These are phyloP conservation scores for Volucella inanis DNA, from an alignment of 2,888 invertebrate species.

Conservation along the genomic window DNA sequence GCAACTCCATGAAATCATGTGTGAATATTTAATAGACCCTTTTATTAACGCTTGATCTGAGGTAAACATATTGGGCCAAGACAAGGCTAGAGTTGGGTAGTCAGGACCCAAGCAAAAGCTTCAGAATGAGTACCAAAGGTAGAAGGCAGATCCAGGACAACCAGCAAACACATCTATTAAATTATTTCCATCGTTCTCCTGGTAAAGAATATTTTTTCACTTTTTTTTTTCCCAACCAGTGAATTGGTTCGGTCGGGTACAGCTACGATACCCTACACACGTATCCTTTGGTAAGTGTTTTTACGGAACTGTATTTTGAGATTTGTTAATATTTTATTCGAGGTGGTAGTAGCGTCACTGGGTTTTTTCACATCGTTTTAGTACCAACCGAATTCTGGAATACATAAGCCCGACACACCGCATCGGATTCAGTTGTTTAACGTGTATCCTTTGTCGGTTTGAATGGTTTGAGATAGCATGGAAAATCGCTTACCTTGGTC, in stretches of 20 bases:
- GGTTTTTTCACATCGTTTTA: constrained; percentile 38
- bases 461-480: constrained; percentile 9
- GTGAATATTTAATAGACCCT: constrained; percentile 69
- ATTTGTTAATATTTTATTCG: constrained; percentile 61
- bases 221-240: not conserved
- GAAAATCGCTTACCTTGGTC: constrained; percentile 36
- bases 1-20: constrained; percentile 52
- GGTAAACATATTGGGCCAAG: constrained; percentile 57
- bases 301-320: constrained; percentile 40
- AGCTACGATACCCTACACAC: no score
- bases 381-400: constrained; percentile 15
- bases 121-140: no score
- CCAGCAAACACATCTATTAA: constrained; percentile 1
- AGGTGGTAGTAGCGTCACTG: not conserved
- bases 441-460: constrained; percentile 16
- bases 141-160: no score
- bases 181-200: constrained; percentile 13
- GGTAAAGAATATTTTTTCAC: not conserved
- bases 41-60: constrained; percentile 70
- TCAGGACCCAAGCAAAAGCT: no score
- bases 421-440: constrained; percentile 27
- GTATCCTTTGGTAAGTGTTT: constrained; percentile 23
- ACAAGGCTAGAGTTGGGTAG: constrained; percentile 21
- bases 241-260: not conserved
- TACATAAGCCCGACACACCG: not conserved